A percentile compares a stretch with the other conserved stretches of the same genome.
These are phyloP conservation scores for Falcaria lacertinaria DNA, from an alignment of 2,888 invertebrate species.

Conservation along the genomic window DNA sequence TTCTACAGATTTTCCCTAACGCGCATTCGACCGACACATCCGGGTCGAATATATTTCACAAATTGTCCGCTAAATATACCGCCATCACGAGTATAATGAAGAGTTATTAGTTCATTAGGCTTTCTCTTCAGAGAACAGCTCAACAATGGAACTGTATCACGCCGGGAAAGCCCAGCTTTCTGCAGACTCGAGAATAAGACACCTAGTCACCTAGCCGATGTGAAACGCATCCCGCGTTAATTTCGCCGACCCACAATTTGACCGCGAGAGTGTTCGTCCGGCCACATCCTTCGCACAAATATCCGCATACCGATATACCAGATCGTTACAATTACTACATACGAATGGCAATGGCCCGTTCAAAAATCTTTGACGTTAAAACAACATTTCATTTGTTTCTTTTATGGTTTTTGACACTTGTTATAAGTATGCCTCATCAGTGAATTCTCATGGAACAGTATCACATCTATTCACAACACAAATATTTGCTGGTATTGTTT, in stretches of 20 bases:
- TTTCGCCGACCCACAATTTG: slow-evolving; percentile 57
- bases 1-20: slow-evolving; percentile 33
- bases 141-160: slow-evolving; percentile 46
- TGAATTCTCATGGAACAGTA: too few relatives aligned
- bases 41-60: slow-evolving; percentile 27
- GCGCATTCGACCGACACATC: slow-evolving; percentile 39
- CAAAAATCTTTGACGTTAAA: too few relatives aligned
- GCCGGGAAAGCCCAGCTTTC: slow-evolving; percentile 53
- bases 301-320: slow-evolving; percentile 29
- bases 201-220: slow-evolving; percentile 25
- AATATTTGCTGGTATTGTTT: too few relatives aligned
- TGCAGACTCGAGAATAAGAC: slow-evolving; percentile 28
- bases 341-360: not conserved
- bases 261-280: slow-evolving; percentile 38
- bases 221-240: slow-evolving; percentile 44
- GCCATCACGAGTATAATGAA: not conserved
- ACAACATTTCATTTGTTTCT: too few relatives aligned
- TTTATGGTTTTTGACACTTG: too few relatives aligned
- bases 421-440: too few relatives aligned
- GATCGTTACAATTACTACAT: not conserved
- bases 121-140: slow-evolving; percentile 39
- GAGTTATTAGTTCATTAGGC: slow-evolving; percentile 8
- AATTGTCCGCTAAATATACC: not conserved
- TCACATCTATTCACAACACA: too few relatives aligned
- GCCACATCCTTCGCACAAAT: slow-evolving; percentile 36